phyloP scores from a whole-genome alignment of 2,797 vertebrate genomes.

The Melanotaenia nigrans region DNA sequence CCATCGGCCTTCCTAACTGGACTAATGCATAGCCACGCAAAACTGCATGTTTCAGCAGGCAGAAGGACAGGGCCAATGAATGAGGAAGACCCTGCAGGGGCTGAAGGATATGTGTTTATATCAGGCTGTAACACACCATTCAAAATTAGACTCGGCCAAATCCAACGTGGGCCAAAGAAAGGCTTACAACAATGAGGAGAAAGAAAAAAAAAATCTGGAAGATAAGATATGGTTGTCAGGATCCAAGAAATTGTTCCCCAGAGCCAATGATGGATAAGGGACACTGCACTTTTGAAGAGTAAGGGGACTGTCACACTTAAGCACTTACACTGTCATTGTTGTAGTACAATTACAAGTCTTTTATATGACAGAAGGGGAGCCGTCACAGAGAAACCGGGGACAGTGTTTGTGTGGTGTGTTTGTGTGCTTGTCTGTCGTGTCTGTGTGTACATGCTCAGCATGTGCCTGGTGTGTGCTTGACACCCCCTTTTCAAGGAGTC shows the following conservation, averaged over 20 bases:
- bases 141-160: slow-evolving; percentile 45
- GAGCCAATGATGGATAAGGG: slow-evolving; percentile 76
- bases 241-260: slow-evolving; percentile 74
- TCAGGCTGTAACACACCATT: slow-evolving; percentile 37
- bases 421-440: slow-evolving; percentile 28
- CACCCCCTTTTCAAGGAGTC: slow-evolving; percentile 65
- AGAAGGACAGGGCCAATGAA: slow-evolving; percentile 35
- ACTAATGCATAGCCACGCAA: slow-evolving; percentile 60
- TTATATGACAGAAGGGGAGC: slow-evolving; percentile 72
- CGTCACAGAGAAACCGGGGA: slow-evolving; percentile 54
- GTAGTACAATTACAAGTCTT: slow-evolving; percentile 80
- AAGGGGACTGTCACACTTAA: slow-evolving; percentile 75
- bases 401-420: slow-evolving; percentile 25
- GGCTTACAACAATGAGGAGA: slow-evolving; percentile 22
- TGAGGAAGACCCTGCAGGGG: slow-evolving; percentile 39
- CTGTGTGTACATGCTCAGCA: slow-evolving; percentile 27
- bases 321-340: slow-evolving; percentile 74
- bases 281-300: slow-evolving; percentile 72
- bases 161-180: slow-evolving; percentile 32
- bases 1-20: slow-evolving; percentile 63
- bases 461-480: slow-evolving; percentile 51
- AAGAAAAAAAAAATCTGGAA: slow-evolving; percentile 36
- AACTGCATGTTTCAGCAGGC: slow-evolving; percentile 48
- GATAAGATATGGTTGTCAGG: slow-evolving; percentile 79
- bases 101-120: slow-evolving; percentile 50